Base-by-base conservation (phyloP, 2,113 vertebrate genomes). In the Fregata magnificens region DNA sequence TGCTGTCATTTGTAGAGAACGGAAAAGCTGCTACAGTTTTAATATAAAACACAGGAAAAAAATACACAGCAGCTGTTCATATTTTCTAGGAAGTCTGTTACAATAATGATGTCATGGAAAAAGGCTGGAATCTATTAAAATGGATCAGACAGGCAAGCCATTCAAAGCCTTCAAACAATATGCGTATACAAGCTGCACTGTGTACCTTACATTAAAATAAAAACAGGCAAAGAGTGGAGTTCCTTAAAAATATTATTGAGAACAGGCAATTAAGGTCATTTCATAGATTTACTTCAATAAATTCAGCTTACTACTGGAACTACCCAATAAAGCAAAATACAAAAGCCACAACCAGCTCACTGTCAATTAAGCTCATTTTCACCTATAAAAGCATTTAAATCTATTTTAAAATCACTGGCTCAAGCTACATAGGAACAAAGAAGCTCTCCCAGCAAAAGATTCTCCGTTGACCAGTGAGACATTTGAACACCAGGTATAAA, bases 31-130 rank as follows among this genome's bases (percentile, higher is more conserved):
- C 86, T 82, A 97, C 69, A 91, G 92, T 97, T 97, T 97, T 98
- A 98, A 96, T 82, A 93, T 93, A 97, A 98, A 98, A 97, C 93
- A 94, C 91, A 92, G 87, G 36, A 56, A 95, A 87, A 91, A 96
- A 95, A 87, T 92, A 90, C 93, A 95, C 97, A 98, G 98, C 97
- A 98, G 98, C 98, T 98, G 97, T 95, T 98, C 95, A 94, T 95
- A 96, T 94, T 98, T 97, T 96, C 92, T 96, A 95, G 93, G 92
- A 97, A 97, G 96, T 92, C 96, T 98, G 96, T 95, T 97, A 96
- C 49, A 98, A 92, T 91, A 94, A 97, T 98, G 98, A 98, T 96
- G 97, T 98, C 97, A 98, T 85, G 95, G 98, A 98, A 98, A 98
- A 97, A 95, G 82, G 84, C 98, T 97, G 97, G 86, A 97, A 97